Base-by-base conservation (phyloP, 2,113 vertebrate species). In the Colistium nudipinnis region DNA sequence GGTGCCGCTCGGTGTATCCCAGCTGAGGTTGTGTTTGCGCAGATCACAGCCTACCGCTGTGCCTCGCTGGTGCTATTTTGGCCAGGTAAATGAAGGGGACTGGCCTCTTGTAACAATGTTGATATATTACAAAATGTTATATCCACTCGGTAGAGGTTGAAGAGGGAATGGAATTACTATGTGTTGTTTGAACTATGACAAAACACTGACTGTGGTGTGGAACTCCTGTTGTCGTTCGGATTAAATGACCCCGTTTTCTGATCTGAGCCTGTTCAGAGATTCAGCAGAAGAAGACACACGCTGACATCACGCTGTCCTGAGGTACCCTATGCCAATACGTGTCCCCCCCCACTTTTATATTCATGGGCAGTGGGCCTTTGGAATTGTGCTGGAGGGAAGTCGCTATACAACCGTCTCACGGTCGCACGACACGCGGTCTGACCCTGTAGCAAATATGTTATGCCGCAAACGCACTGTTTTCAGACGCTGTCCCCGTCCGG, bases 231-330 rank as follows among this genome's bases (percentile, higher is more conserved):
- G 69, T 78, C 59, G 73, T 76, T 78, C 49, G 73, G 72, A 59
- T 62, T 25, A 73, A 77, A 72, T 62, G 51, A 73, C 62, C 70
- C 53, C 33, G 44, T 81, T 83, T 74, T 47, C 57, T 56, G 20
- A 19, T 66, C 55, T 63, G 12, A 39, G 35, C 22, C 17, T n/a
- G 41, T 67, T 7, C 39, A 52, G 54, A 65, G 59, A 47, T 35
- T 48, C 25, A 68, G 7, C n/a, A n/a, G n/a, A n/a, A n/a, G 27
- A 24, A 49, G 4, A 28, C 12, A 28, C 11, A 72, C 20, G 25
- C 25, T 49, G 22, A 47, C 2, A 39, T 13, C 25, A 31, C 8
- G 11, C 35, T 44, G 39, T 55, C 22, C 38, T 45, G n/a, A 24
- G 12, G 54, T 27, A 28, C 30, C 20, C 9, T 12, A 4, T 62